Evolutionary conservation across 2,113 vertebrate genomes (phyloP), one percentile per base, ranked within the genome.

Genomic region (Coturnix japonica): DNA sequence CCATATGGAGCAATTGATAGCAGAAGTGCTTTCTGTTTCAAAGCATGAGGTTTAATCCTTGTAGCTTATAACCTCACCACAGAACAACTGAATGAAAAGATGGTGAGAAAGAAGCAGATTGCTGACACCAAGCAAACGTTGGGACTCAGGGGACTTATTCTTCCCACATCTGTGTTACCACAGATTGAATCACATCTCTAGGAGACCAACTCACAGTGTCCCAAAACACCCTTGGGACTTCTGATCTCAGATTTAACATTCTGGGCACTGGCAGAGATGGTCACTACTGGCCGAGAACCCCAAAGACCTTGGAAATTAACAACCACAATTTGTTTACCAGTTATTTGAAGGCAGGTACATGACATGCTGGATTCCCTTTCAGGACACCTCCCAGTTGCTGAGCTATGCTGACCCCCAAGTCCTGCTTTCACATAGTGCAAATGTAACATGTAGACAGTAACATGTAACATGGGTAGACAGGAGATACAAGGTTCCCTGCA

Each of bases 381-480:
- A 30, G 49, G 13, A 7, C 30, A 54, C 56, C 51, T 43, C 65
- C 57, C 57, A 43, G 35, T 4, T 39, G 33, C 17, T 25, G 25
- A 51, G 33, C 23, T 13, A 4, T 3, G 30, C 14, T 31, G 63
- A 72, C 44, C 35, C 80, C 30, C 35, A 79, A n/a, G 7, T 11
- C n/a, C 37, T 46, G 26, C 28, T n/a, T n/a, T n/a, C n/a, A n/a
- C n/a, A n/a, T n/a, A n/a, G n/a, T n/a, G n/a, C n/a, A n/a, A n/a
- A n/a, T n/a, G n/a, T n/a, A n/a, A n/a, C n/a, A n/a, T n/a, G n/a
- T n/a, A n/a, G n/a, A n/a, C n/a, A n/a, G n/a, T n/a, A n/a, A n/a
- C n/a, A n/a, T n/a, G n/a, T n/a, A n/a, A n/a, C n/a, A n/a, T n/a
- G 35, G 28, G 9, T 0, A 17, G 4, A 7, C 21, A 33, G 39